phyloP scores from a whole-genome alignment of 1,140 invertebrate genomes.

The Brachionus manjavacas region DNA sequence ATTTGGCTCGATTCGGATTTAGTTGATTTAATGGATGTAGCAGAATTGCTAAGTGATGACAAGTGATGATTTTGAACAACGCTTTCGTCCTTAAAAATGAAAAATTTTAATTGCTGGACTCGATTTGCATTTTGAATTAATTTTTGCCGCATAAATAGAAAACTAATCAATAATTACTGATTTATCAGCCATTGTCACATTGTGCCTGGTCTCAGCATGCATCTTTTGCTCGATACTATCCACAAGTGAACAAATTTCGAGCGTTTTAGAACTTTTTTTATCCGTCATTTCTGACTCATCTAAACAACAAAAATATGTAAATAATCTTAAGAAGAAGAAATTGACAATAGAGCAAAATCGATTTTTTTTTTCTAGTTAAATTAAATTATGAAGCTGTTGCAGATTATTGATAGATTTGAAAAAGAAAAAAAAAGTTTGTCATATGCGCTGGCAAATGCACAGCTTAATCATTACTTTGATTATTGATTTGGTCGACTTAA shows the following conservation, averaged over 20 bases:
- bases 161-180: slow-evolving; percentile 14
- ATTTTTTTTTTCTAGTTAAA: neutral
- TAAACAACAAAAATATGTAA: neutral
- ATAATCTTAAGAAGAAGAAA: neutral
- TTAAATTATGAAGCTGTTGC: neutral
- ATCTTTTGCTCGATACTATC: neutral
- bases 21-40: neutral
- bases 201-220: neutral
- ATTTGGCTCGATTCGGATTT: neutral
- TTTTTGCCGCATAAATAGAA: neutral
- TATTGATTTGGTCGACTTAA: neutral
- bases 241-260: neutral
- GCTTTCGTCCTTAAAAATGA: neutral
- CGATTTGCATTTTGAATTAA: slow-evolving; percentile 18
- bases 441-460: neutral
- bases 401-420: neutral
- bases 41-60: neutral
- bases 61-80: neutral
- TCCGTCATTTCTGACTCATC: slow-evolving; percentile 26
- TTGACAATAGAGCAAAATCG: neutral
- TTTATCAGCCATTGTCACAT: neutral
- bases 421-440: neutral
- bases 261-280: neutral
- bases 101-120: neutral
- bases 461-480: neutral